Evolutionary conservation across 2,113 vertebrate genomes (phyloP).

Genomic region (Lepus europaeus): DNA sequence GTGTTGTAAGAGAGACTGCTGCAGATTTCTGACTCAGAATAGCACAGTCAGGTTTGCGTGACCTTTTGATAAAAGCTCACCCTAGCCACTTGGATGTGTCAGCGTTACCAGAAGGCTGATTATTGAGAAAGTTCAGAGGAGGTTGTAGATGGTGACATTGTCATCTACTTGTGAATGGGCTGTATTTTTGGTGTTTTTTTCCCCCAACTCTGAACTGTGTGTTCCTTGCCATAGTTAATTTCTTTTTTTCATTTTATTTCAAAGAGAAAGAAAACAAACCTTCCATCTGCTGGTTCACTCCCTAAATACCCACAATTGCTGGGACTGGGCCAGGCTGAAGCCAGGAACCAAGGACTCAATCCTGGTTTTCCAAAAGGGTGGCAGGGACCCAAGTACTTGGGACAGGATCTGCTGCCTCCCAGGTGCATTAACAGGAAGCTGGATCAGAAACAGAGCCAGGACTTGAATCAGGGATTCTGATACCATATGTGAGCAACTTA

Average conservation of each 20-base stretch:
- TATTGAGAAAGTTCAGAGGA: not conserved
- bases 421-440: no score
- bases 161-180: not conserved
- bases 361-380: no score
- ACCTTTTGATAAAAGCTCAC: not conserved
- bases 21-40: not conserved
- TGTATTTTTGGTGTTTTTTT: not conserved
- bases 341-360: no score
- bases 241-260: not conserved
- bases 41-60: not conserved
- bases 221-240: not conserved
- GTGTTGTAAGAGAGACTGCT: not conserved
- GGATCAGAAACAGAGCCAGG: no score
- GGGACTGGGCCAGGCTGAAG: no score
- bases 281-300: no score
- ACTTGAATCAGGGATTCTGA: no score
- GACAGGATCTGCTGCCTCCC: no score
- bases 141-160: not conserved
- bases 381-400: no score
- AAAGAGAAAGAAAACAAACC: no score
- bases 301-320: no score
- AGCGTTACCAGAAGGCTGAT: not conserved
- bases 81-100: not conserved
- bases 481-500: no score
- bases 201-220: not conserved